Evolutionary conservation across 2,113 vertebrate genomes (phyloP).

Genomic region (Cryptomyrus ogoouensis): DNA sequence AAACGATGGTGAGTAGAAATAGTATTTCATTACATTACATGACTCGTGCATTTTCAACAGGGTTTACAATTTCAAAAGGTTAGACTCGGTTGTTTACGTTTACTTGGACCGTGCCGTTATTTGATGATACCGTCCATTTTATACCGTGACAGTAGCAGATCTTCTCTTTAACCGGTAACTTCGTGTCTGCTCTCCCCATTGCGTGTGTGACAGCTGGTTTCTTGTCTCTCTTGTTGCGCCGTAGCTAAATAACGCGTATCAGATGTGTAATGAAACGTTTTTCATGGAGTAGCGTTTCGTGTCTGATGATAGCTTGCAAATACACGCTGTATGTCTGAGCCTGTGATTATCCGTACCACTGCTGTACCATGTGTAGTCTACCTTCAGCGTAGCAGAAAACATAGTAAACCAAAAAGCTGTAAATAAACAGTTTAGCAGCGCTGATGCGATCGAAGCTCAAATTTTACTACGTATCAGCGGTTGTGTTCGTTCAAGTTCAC

Average conservation of each 20-base stretch:
- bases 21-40: neutral
- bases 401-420: neutral
- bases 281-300: neutral
- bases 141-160: neutral
- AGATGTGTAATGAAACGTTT: neutral
- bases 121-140: neutral
- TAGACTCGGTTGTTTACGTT: neutral
- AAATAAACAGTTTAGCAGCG: neutral
- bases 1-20: neutral
- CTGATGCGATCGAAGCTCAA: neutral
- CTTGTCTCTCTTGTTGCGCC: neutral
- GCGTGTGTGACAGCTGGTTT: neutral
- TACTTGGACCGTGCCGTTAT: neutral
- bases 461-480: neutral
- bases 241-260: neutral
- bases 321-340: neutral
- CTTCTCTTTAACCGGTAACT: neutral
- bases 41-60: neutral
- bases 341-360: neutral
- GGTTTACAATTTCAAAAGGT: neutral
- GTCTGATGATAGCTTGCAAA: neutral
- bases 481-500: neutral
- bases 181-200: neutral
- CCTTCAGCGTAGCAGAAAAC: neutral
- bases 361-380: neutral